Evolutionary conservation across 2,888 invertebrate species (phyloP), one percentile per base, ranked within the genome.

Genomic region (Linnaemya vulpina): DNA sequence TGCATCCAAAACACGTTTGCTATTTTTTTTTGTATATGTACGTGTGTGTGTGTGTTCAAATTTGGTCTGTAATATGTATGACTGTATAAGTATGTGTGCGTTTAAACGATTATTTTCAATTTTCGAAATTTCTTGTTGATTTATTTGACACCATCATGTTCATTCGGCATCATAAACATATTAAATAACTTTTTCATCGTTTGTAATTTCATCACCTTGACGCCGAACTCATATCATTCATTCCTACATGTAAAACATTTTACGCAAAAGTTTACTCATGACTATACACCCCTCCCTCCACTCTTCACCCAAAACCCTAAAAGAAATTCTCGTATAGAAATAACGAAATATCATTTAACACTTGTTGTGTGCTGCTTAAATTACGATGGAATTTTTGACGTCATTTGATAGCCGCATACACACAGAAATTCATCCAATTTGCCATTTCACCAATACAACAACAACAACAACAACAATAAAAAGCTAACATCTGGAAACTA

Each of bases 371-470:
- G 46, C 35, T 71, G 38, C 25, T 58, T 38, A 46, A 40, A 76
- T 82, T 63, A 63, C 46, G 40, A 35, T 55, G 65, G 58, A 55
- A 40, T 73, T 30, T 46, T 77, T 81, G 77, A 84, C 84, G 84
- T 81, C 84, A 84, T 70, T 46, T 49, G 15, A 40, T n/a, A 38
- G 22, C 43, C 5, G 17, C 0, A 17, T 22, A 8, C 1, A 55
- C 20, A 68, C 20, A 25, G 55, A 58, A n/a, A 30, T 30, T 30
- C 30, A 2, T 30, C 3, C 30, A 30, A 30, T 30, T 43, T 70
- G 25, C n/a, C 67, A 82, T 70, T 17, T 46, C 49, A 40, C 40
- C 53, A 62, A 22, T n/a, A 62, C 71, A 68, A 76, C 17, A 63
- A 9, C 46, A 68, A 76, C 17, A 63, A 9, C 46, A 68, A 62